A percentile compares a stretch with the other conserved stretches of the same genome.
These are phyloP conservation scores for Cygnus atratus DNA, from an alignment of 2,113 vertebrate genomes.

Conservation along the genomic window DNA sequence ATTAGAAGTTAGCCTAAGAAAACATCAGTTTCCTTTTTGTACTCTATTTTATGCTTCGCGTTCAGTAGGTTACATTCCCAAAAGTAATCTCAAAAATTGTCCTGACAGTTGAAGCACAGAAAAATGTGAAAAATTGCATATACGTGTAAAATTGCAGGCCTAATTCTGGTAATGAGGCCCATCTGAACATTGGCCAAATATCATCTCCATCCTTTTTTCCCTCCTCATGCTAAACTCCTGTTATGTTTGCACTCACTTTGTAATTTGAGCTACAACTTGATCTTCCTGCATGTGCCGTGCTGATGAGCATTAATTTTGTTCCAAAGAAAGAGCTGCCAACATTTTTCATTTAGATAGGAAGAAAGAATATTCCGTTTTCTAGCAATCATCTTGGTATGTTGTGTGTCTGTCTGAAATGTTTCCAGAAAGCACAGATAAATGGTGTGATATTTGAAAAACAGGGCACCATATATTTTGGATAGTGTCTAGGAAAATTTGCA, in stretches of 20 bases:
- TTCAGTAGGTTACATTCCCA: not conserved
- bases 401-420: slow-evolving; percentile 36
- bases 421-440: slow-evolving; percentile 63
- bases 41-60: not conserved
- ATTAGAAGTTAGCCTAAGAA: not conserved
- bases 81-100: not conserved
- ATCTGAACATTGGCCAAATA: not conserved
- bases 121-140: not conserved
- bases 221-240: not conserved
- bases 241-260: slow-evolving; percentile 10
- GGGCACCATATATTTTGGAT: slow-evolving; percentile 55
- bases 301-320: slow-evolving; percentile 24
- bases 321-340: slow-evolving; percentile 3
- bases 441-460: slow-evolving; percentile 58
- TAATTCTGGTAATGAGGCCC: not conserved
- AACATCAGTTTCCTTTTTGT: not conserved
- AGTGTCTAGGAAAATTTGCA: slow-evolving; percentile 47
- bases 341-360: slow-evolving; percentile 54
- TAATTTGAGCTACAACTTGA: slow-evolving; percentile 19
- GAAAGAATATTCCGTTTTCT: slow-evolving; percentile 34
- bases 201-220: not conserved
- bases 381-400: slow-evolving; percentile 32
- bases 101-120: not conserved
- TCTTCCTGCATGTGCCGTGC: not conserved
- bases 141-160: not conserved